These are phyloP conservation scores for Brachyptera risi DNA, from an alignment of 2,888 invertebrate species.

Conservation along the genomic window DNA sequence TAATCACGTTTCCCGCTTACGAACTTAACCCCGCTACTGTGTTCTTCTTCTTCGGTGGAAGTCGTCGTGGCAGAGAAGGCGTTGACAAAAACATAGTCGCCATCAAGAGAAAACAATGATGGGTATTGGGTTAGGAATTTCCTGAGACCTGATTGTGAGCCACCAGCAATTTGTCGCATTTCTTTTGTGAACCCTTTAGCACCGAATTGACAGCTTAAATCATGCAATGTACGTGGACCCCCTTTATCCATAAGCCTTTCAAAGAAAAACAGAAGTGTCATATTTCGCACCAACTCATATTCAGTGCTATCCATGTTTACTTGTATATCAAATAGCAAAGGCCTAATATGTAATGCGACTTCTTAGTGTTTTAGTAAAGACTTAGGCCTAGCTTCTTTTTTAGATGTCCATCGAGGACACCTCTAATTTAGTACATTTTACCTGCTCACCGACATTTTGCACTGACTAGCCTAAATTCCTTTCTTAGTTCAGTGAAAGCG, in stretches of 20 bases:
- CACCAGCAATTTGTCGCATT: conserved; percentile 94
- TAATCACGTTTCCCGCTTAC: conserved; percentile 73
- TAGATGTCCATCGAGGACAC: conserved; percentile 32
- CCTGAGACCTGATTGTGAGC: conserved; percentile 93
- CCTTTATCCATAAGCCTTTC: conserved; percentile 97
- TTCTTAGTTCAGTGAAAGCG: too few relatives aligned
- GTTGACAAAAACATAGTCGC: conserved; percentile 84
- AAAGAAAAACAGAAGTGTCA: conserved; percentile 96
- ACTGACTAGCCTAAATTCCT: too few relatives aligned
- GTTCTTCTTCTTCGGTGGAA: conserved; percentile 53
- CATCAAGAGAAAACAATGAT: conserved; percentile 90
- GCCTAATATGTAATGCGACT: too few relatives aligned
- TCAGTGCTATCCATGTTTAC: conserved; percentile 85
- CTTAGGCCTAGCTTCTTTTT: too few relatives aligned
- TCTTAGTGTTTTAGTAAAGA: too few relatives aligned
- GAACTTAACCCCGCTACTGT: conserved; percentile 39
- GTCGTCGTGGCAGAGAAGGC: conserved; percentile 64
- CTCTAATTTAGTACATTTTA: conserved; percentile 29
- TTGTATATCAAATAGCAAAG: too few relatives aligned
- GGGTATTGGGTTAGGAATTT: conserved; percentile 97
- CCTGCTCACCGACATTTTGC: conserved; percentile 32
- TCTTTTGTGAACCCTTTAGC: conserved; percentile 98
- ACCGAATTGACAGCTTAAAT: conserved; percentile 98
- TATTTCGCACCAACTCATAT: conserved; percentile 89
- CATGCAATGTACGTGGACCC: conserved; percentile 92